Evolutionary conservation across 2,113 vertebrate genomes (phyloP), one percentile per base, ranked within the genome.

Genomic region (Thunnus thynnus): DNA sequence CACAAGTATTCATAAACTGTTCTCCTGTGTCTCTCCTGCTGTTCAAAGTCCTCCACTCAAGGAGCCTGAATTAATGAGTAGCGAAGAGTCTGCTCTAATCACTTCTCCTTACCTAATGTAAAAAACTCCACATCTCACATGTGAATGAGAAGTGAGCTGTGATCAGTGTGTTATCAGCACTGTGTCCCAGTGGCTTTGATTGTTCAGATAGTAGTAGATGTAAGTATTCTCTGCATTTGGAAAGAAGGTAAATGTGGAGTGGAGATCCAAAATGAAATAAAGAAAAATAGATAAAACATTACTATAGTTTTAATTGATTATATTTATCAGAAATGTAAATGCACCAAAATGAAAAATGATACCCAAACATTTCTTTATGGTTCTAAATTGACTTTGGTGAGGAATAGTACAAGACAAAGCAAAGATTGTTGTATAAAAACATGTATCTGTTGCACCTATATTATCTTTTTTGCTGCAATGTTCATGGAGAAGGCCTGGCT

Each of bases 41-140:
- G 86, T 87, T 90, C 69, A 74, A 71, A 80, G 73, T 64, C 84
- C 76, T 82, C 70, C 48, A 65, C 72, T 85, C 65, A 85, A 82
- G 80, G 72, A 78, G 64, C 3, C 13, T 6, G 80, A 86, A 86
- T 89, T 92, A 92, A 91, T 87, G 90, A 90, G 82, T 85, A 68
- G 61, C 75, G 47, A 64, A 44, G 61, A 79, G 60, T 72, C 72
- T 25, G 25, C 78, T 64, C 76, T 89, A 86, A 91, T 88, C 78
- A 85, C 82, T 79, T 78, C 66, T 81, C 78, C 70, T 74, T 68
- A 76, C 70, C 84, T 76, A 48, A 61, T 60, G 72, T 44, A 62
- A 61, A 66, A 86, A 79, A 48, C 25, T 25, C 44, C 76, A 44
- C 58, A 60, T 58, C 47, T 50, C 22, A 12, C 58, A 41, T 10